A percentile compares a stretch with the other conserved stretches of the same genome.
phyloP scores from a whole-genome alignment of 2,888 invertebrate species.

The Cheilosia impressa region DNA sequence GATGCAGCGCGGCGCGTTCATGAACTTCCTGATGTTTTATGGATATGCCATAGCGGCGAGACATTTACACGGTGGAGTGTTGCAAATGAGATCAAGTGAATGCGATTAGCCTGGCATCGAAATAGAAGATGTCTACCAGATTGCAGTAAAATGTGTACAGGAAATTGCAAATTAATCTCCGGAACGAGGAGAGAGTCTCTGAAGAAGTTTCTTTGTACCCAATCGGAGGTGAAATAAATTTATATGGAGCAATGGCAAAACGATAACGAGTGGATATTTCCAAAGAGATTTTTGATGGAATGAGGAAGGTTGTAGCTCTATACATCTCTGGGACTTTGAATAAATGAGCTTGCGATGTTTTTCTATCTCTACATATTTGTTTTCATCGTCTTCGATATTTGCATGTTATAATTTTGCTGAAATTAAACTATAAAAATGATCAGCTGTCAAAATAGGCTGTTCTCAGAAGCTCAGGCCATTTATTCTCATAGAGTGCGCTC shows the following conservation, averaged over 20 bases:
- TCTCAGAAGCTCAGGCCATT: no score
- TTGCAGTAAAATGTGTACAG: constrained; percentile 40
- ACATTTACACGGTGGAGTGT: not conserved
- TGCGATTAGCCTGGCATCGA: constrained; percentile 31
- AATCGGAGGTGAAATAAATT: constrained; percentile 33
- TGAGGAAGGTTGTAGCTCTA: not conserved
- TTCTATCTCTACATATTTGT: no score
- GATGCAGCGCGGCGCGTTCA: constrained; percentile 29
- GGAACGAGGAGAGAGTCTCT: constrained; percentile 32
- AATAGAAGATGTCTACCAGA: constrained; percentile 15
- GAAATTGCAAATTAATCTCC: constrained; percentile 48
- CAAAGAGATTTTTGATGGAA: not conserved
- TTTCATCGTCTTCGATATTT: no score
- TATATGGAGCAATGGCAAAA: constrained; percentile 16
- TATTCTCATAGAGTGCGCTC: no score
- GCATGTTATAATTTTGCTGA: no score
- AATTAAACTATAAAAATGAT: no score
- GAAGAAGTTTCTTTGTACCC: constrained; percentile 14
- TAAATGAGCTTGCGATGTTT: no score
- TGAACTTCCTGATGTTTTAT: constrained; percentile 53
- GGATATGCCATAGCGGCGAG: constrained; percentile 18
- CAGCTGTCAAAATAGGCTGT: no score
- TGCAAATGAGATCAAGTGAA: constrained; percentile 33
- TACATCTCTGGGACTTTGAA: no score
- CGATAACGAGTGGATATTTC: not conserved